These are phyloP conservation scores for Microcebus ravelobensis DNA, from an alignment of 2,113 vertebrate species.

Conservation along the genomic window DNA sequence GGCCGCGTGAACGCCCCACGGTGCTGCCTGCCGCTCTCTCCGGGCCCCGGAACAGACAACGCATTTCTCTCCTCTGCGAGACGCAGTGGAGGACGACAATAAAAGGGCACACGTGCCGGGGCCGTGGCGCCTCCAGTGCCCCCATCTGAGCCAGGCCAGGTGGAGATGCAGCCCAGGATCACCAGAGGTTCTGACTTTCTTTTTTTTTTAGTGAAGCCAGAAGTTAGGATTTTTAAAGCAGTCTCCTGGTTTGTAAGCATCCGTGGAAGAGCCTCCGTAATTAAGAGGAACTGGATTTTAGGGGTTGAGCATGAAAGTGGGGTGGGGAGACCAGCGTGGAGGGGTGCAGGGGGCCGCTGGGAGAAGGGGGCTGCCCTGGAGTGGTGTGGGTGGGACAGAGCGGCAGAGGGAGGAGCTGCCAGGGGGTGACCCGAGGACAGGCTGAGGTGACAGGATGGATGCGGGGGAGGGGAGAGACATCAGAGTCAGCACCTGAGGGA, in stretches of 20 bases:
- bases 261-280: neutral
- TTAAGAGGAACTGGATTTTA: neutral
- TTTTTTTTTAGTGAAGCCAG: neutral
- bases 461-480: fast-evolving
- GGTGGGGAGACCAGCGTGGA: neutral
- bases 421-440: neutral
- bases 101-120: neutral
- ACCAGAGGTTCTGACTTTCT: neutral
- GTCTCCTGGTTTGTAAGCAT: neutral
- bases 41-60: neutral
- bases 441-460: neutral
- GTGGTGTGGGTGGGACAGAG: neutral
- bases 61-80: neutral
- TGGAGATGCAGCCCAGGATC: neutral
- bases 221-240: neutral
- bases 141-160: neutral
- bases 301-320: fast-evolving
- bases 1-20: fast-evolving
- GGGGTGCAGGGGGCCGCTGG: neutral
- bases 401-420: fast-evolving
- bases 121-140: fast-evolving
- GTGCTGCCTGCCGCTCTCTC: neutral
- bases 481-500: neutral
- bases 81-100: fast-evolving
- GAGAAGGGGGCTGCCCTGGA: fast-evolving